Base-by-base conservation (phyloP, 1,140 invertebrate genomes). In the Diachasmimorpha longicaudata region DNA sequence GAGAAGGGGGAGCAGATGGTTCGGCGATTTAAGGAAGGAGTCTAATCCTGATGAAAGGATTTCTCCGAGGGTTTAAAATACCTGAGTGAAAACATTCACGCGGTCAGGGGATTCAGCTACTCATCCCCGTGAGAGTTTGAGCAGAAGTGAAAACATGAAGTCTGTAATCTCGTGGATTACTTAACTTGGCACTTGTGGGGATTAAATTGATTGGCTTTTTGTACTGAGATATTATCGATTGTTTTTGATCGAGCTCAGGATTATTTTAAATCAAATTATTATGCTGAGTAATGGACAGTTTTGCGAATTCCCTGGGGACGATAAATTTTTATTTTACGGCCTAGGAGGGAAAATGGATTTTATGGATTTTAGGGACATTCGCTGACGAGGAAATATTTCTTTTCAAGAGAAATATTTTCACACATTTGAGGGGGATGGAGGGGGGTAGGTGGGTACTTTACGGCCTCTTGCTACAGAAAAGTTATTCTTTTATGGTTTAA, bases 111-210 rank as follows among this genome's bases (percentile, higher is more conserved):
- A 81, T 79, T 82, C 78, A 70, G 8, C 14, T 75, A 72, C 74
- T 74, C 80, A 85, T 84, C 83, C 82, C 82, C 85, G 85, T 86
- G 85, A 84, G 84, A 85, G 80, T 78, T 77, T 79, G 67, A 75
- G 78, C 84, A 86, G 83, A 19, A 25, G 84, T 83, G 84, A 85
- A 80, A 78, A 77, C 37, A 46, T 31, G 48, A 75, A 77, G 75
- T 73, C 79, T 81, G 84, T 85, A 86, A 86, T 87, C 85, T 84
- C 85, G 13, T 4, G 83, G 83, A 83, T 87, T 85, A 87, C 85
- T 86, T 84, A 85, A 86, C 85, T 87, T 81, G 83, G 81, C 84
- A 85, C 84, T 87, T 85, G 84, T 44, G 14, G 83, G 81, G 84
- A 82, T 85, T 85, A 85, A 80, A 83, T 77, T 80, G 81, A 82